Base-by-base conservation (phyloP, 2,113 vertebrate genomes). In the Tragelaphus imberbis region DNA sequence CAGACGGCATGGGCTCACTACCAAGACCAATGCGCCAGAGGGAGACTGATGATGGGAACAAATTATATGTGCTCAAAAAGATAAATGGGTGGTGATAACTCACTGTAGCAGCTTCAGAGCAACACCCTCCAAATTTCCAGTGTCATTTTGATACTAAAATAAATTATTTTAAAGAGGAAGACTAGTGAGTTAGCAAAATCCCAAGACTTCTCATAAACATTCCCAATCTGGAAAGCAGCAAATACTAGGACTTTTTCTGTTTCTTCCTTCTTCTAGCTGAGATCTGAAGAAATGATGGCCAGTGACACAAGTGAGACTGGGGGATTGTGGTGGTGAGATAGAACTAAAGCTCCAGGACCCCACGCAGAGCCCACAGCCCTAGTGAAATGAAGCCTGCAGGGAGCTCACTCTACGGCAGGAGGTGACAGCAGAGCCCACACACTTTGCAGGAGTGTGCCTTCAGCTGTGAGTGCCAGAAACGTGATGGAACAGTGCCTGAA, bases 21-120 rank as follows among this genome's bases (percentile, higher is more conserved):
- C 56, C 27, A 7, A 30, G 40, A 61, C 28, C 17, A 14, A 21
- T 23, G 11, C 9, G 0, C 63, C 9, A 25, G 65, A 51, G 2
- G 3, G 53, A 80, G 10, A 7, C 68, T 11, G 25, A 17, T 30
- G 55, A 23, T 2, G 16, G 2, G 49, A n/a, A 81, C 23, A 8
- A 11, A 30, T 21, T 2, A 1, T 4, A 4, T 0, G 16, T 10
- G 40, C 77, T 30, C 30, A 5, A 2, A 30, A 25, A 58, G 92
- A 63, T 19, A 44, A 27, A 27, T 2, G 1, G 4, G 4, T 2
- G 19, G 7, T 4, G 7, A 44, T 10, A 33, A 44, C 5, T 80
- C 47, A 30, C 56, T 0, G 6, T 15, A 23, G n/a, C 25, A 51
- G 53, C 25, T 40, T n/a, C 4, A 58, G 82, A 51, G 44, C 25